These are phyloP conservation scores for Helicoverpa zea DNA, from an alignment of 1,140 invertebrate species.

Conservation along the genomic window DNA sequence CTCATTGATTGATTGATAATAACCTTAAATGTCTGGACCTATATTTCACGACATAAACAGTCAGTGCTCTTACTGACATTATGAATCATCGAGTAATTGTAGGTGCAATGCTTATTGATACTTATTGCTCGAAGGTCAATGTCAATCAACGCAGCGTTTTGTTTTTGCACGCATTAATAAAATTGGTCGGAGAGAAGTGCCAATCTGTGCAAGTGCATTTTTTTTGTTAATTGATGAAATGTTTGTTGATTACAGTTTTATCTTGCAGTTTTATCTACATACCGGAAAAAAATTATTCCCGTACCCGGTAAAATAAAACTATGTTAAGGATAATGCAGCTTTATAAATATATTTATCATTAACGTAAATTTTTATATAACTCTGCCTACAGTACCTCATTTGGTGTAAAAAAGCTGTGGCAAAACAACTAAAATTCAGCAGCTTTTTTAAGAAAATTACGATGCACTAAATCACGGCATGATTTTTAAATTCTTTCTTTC, in stretches of 20 bases:
- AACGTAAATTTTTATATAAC: too few species aligned
- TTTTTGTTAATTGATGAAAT: neutral
- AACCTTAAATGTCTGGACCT: neutral
- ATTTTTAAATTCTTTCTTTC: too few species aligned
- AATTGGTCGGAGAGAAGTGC: neutral
- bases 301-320: too few species aligned
- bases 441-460: too few species aligned
- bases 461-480: too few species aligned
- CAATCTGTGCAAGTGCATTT: neutral
- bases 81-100: conserved; percentile 38
- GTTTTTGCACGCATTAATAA: neutral
- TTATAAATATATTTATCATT: too few species aligned
- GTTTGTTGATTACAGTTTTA: neutral
- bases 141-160: conserved; percentile 13
- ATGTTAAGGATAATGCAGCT: too few species aligned
- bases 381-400: too few species aligned
- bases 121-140: conserved; percentile 14
- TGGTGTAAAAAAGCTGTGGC: too few species aligned
- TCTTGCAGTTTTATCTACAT: neutral
- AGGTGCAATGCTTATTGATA: conserved; percentile 46
- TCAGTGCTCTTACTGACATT: neutral
- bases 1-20: too few species aligned
- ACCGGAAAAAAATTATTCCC: too few species aligned
- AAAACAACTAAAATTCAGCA: too few species aligned
- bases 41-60: neutral